A percentile compares a stretch with the other conserved stretches of the same genome.
Conservation (phyloP, 2,797 vertebrate genomes). For the Valencia hispanica region DNA sequence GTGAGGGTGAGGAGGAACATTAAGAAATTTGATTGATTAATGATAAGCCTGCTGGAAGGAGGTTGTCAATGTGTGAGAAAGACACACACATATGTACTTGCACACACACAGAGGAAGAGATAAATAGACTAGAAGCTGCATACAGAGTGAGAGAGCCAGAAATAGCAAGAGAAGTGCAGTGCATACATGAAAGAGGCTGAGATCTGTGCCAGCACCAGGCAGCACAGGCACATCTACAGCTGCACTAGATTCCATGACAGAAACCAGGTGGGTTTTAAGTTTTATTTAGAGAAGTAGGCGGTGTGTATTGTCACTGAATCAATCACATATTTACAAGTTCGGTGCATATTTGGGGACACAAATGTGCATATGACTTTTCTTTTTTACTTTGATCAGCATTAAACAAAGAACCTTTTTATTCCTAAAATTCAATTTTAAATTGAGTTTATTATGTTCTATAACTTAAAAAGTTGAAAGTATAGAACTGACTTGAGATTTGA, state of each 20-base stretch:
- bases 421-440: too few relatives aligned
- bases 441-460: too few relatives aligned
- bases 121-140: conserved; percentile 22
- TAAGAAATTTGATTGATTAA: conserved; percentile 78
- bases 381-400: background rate
- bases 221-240: conserved; percentile 14
- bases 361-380: too few relatives aligned
- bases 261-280: background rate
- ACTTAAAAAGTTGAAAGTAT: too few relatives aligned
- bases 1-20: conserved; percentile 64
- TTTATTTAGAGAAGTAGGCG: background rate
- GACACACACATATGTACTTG: background rate
- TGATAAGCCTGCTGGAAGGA: conserved; percentile 67
- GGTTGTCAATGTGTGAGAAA: conserved; percentile 11
- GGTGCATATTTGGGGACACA: too few relatives aligned
- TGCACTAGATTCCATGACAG: background rate
- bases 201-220: conserved; percentile 22
- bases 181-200: conserved; percentile 27
- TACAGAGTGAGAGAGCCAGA: conserved; percentile 37
- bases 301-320: background rate
- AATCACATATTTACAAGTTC: background rate
- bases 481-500: too few relatives aligned
- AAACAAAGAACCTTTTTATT: background rate
- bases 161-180: conserved; percentile 46
- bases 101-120: conserved; percentile 10